Evolutionary conservation across 2,797 vertebrate genomes (phyloP), one percentile per base, ranked within the genome.

Genomic region (Fundulus diaphanus): DNA sequence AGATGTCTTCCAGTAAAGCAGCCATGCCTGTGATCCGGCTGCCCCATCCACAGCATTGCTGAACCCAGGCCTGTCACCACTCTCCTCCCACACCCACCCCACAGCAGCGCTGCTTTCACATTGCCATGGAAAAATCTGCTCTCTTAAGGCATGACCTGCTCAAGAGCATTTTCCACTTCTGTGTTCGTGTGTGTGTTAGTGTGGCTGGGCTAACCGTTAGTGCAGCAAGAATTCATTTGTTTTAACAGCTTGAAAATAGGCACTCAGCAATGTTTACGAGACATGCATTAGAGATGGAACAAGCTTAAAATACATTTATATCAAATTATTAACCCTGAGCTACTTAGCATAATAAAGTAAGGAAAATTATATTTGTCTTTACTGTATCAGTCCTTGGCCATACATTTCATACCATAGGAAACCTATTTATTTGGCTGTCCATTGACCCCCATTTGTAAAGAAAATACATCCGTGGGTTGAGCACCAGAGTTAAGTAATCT

Each of bases 11-110:
- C 79, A 71, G 84, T 90, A 82, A 88, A 90, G 88, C 90, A 78
- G 89, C 88, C 77, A 74, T 83, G 89, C 85, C 91, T 93, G 89
- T 93, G 94, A 94, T 94, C 92, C 88, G 82, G 81, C 87, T 85
- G 82, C 80, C 85, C 85, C 89, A 89, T 82, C 81, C 76, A 74
- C 85, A 77, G 91, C 84, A 80, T 71, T 79, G 70, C 84, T 89
- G 54, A 86, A 85, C 92, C 90, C 83, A 31, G 85, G 74, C 81
- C 77, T 96, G 95, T 96, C 96, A 95, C 81, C 95, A 95, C 94
- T 96, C 94, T 48, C 88, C 87, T 63, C 79, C 86, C 95, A 94
- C 92, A 87, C 83, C 88, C 86, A 66, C 87, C 85, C 85, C 78
- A 85, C 84, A 75, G 79, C 88, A 82, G 82, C 29, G 63, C 81